Base-by-base conservation (phyloP, 2,113 vertebrate genomes). In the Cyanoramphus novaezelandiae region DNA sequence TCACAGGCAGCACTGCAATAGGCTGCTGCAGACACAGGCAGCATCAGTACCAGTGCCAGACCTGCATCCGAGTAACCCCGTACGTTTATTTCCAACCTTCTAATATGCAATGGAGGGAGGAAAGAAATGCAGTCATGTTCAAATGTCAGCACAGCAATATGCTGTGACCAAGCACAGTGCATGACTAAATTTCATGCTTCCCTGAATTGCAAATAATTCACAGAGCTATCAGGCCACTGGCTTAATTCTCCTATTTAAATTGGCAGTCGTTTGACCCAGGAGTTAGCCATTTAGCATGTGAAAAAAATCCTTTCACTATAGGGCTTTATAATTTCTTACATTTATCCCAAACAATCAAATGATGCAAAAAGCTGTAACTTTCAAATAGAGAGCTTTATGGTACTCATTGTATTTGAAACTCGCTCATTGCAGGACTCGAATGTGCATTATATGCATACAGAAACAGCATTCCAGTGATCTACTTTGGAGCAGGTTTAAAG, bases 131-230 rank as follows among this genome's bases (percentile, higher is more conserved):
- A 74, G 52, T 76, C 31, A 43, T 90, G 52, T 90, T 82, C 60
- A 95, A 78, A 47, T 92, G 93, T 95, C 78, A 91, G 62, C 93
- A n/a, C 71, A 90, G 49, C 57, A 85, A 75, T 90, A 20, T 70
- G 43, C 57, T 55, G 39, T 77, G 88, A 92, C 91, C 80, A 77
- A 86, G 52, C 72, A 68, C 8, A 23, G 16, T 43, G 31, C 14
- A 75, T 62, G 53, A 92, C 82, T 88, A 83, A 94, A 97, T 96
- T 96, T 96, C 82, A 97, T 72, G 71, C 74, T 96, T 79, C 69
- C 28, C 25, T 91, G 55, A 94, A 74, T 24, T 49, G 63, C 82
- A 96, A 95, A 96, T 92, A 89, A 92, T 86, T 77, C 84, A 47
- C 82, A 96, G 55, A 83, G 13, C 52, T 68, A 83, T 83, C 31